Evolutionary conservation across 2,113 vertebrate genomes (phyloP), one percentile per base, ranked within the genome.

Genomic region (Sardina pilchardus): DNA sequence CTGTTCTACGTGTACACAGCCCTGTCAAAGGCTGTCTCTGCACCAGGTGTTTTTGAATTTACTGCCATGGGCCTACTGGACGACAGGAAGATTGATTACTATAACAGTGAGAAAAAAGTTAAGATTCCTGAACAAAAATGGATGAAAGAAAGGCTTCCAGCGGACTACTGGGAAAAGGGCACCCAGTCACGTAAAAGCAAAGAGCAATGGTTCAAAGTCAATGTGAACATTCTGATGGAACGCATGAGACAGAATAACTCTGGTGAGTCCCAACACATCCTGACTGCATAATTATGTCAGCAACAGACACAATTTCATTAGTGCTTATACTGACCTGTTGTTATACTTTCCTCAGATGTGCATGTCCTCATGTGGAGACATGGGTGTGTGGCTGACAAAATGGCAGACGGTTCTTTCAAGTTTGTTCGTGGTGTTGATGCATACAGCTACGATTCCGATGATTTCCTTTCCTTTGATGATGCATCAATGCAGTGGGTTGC

Each of bases 31-130:
- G 44, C 87, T 0, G 14, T 80, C 0, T 0, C 0, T 0, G 30
- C 56, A 0, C 90, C 85, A 0, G 92, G 92, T 24, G 24, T 94
- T 82, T 92, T 91, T 6, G 9, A 90, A 14, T 96, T 95, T 89
- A 90, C 90, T 0, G 93, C 92, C 80, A 92, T 93, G 90, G 94
- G 95, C 0, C 82, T 90, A 0, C 81, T 95, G 88, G 92, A 95
- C 16, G 0, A 2, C 53, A 82, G 1, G 4, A 86, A 85, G 86
- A 95, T 96, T 44, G 94, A 94, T 81, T 92, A 87, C 92, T 95
- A 85, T 0, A 89, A 95, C 91, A 94, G 92, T 1, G 16, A 50
- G 0, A 0, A 0, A 0, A 43, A 63, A 75, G 0, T 0, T 0
- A 93, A 92, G 0, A 53, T 92, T 42, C 90, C 95, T 78, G 87